Conservation (phyloP, 1,140 invertebrate species). For the Tyrophagus putrescentiae region DNA sequence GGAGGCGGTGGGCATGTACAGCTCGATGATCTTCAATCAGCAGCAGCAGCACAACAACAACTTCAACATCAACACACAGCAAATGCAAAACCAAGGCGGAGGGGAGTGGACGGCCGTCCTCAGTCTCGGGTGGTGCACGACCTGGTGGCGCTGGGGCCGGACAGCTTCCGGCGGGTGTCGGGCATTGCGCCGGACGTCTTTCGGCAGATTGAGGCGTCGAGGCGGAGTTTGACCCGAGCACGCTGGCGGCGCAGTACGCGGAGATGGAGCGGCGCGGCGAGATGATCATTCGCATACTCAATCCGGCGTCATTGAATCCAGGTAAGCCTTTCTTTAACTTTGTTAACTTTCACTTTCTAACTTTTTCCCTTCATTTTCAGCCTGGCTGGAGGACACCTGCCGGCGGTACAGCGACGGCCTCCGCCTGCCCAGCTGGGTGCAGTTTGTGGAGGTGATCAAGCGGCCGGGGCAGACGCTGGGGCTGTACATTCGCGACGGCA, state of each 20-base stretch:
- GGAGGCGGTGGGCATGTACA: not conserved
- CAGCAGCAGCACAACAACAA: not conserved
- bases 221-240: conserved; percentile 76
- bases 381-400: conserved; percentile 50
- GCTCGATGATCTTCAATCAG: not conserved
- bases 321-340: too few species aligned
- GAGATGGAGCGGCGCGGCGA: conserved; percentile 76
- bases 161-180: conserved; percentile 78
- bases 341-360: not conserved
- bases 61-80: not conserved
- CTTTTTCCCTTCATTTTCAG: too few species aligned
- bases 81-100: not conserved
- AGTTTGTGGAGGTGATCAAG: conserved; percentile 97
- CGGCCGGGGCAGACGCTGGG: conserved; percentile 94
- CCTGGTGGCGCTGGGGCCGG: conserved; percentile 65
- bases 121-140: conserved; percentile 40
- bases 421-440: conserved; percentile 42
- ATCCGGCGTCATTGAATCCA: conserved; percentile 54
- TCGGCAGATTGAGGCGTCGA: conserved; percentile 88
- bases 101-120: not conserved
- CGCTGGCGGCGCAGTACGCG: conserved; percentile 68
- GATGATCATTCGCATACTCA: conserved; percentile 81
- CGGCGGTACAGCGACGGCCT: conserved; percentile 23
- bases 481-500: conserved; percentile 91
- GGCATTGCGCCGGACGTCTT: conserved; percentile 89